Percentiles rank a stretch among this genome's conserved stretches.
Evolutionary conservation across 1,140 invertebrate species (phyloP).

Genomic region (Hyles euphorbiae): DNA sequence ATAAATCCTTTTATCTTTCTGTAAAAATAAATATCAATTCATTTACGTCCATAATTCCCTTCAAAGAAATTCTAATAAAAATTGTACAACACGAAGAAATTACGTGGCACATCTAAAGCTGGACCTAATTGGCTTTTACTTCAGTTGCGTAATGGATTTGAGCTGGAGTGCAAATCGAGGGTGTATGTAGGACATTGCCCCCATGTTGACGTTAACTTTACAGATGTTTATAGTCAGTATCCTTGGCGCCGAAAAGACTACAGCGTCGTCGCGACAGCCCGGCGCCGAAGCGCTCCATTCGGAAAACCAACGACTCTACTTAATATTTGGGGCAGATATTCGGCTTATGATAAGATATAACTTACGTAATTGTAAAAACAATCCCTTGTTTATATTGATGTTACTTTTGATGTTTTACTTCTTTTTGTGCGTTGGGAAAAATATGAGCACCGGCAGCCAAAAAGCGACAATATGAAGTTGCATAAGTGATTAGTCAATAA

Average conservation of each 20-base stretch:
- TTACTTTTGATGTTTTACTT: no score
- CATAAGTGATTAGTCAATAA: no score
- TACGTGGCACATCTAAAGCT: not conserved
- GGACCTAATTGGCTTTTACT: no score
- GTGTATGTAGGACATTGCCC: constrained; percentile 19
- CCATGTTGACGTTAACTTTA: constrained; percentile 2
- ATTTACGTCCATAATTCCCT: not conserved
- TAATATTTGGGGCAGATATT: no score
- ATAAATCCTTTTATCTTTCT: no score
- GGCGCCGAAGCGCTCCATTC: constrained; percentile 21
- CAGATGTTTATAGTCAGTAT: constrained; percentile 20
- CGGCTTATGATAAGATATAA: no score
- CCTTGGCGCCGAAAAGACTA: constrained; percentile 40
- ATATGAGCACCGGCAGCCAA: no score
- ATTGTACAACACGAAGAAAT: not conserved
- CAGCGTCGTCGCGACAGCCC: constrained; percentile 26
- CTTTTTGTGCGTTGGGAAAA: no score
- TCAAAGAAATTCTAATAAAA: not conserved
- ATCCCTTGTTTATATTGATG: no score
- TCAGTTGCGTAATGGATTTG: not conserved
- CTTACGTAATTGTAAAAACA: no score
- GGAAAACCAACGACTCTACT: no score
- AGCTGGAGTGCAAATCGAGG: constrained; percentile 10
- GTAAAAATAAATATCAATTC: not conserved
- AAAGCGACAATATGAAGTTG: no score